Conservation (phyloP, 1,140 invertebrate species). For the Pomacea maculata region DNA sequence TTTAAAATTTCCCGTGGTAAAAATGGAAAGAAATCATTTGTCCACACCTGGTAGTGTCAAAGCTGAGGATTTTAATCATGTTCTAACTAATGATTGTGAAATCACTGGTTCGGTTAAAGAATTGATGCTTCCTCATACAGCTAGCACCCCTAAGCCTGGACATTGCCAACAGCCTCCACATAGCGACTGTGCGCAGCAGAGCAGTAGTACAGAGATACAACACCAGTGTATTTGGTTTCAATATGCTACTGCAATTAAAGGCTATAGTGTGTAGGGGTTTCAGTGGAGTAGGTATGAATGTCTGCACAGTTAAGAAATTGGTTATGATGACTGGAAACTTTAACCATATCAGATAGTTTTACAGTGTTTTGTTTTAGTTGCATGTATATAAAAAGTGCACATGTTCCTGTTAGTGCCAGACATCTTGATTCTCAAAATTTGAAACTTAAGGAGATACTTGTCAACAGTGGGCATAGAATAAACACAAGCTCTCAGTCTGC, state of each 20-base stretch:
- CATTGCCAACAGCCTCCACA: background rate
- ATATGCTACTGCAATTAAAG: slow-evolving; percentile 6
- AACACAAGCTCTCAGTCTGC: no score
- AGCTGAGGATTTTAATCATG: background rate
- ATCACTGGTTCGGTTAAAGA: background rate
- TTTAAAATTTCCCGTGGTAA: background rate
- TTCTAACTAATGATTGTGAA: background rate
- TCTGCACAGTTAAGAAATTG: background rate
- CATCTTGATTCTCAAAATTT: no score
- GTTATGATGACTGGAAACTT: background rate
- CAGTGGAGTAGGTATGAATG: background rate
- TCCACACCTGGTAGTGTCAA: background rate
- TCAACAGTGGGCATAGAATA: no score
- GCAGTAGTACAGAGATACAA: background rate
- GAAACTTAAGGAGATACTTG: no score
- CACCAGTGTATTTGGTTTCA: slow-evolving; percentile 16
- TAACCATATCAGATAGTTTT: background rate
- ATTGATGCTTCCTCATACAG: background rate
- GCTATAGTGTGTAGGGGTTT: background rate
- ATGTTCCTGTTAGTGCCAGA: background rate
- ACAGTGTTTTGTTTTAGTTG: background rate
- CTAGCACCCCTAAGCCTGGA: background rate
- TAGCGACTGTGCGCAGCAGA: background rate
- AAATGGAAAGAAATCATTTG: background rate
- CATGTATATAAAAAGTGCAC: background rate